Base-by-base conservation (phyloP, 2,888 invertebrate genomes). In the Acleris emargana region DNA sequence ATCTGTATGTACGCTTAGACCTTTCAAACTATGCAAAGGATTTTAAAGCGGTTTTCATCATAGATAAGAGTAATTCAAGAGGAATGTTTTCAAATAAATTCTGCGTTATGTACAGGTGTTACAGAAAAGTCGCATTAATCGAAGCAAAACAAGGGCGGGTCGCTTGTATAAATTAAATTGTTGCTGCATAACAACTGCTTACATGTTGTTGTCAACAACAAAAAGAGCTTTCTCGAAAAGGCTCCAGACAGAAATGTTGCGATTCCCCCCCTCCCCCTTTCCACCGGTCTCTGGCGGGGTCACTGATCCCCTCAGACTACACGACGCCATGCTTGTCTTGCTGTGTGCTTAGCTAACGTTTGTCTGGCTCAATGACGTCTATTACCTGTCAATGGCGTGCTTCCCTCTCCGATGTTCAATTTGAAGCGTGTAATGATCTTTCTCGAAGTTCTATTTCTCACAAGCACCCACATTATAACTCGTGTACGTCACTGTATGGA, bases 291-390 rank as follows among this genome's bases (percentile, higher is more conserved):
- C 73, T 74, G 71, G 67, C 69, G 79, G 75, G 88, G 84, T 87
- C 87, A 85, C 72, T 84, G 86, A 74, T 82, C 86, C 77, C 79
- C 70, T 59, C 78, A 84, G 87, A 86, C 86, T 73, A 76, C 75
- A 75, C 73, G 81, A 80, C 81, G 82, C 79, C 82, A 74, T 70
- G 72, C 75, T 22, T 73, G 71, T 70, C 73, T 69, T 76, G 54
- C 61, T 66, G 58, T 60, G 55, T 54, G 57, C 62, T 55, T 32
- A 49, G 28, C 13, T 54, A 49, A 28, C 51, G 43, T 49, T 77
- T 74, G 71, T 73, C 58, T 43, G 70, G 72, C 51, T 58, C 50
- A 22, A 55, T 51, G 38, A 53, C 25, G 59, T 20, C 54, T 54
- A 47, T 58, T 22, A 55, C 54, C 51, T 62, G 43, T 42, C 28